phyloP scores from a whole-genome alignment of 1,140 invertebrate species.

The Adoxophyes honmai region DNA sequence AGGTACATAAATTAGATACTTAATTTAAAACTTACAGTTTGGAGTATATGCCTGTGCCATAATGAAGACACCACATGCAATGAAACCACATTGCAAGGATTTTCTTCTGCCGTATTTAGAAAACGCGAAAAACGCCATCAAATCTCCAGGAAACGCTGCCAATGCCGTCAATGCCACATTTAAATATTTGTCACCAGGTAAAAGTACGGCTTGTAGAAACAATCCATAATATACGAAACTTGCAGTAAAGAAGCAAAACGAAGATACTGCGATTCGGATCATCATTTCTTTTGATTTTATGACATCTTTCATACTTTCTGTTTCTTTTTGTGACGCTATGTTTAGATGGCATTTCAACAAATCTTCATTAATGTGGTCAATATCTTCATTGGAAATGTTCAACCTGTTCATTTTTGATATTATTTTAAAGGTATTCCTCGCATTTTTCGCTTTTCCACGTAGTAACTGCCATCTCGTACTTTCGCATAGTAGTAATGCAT shows the following conservation, averaged over 20 bases:
- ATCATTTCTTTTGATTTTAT: slow-evolving; percentile 54
- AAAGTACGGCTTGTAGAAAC: slow-evolving; percentile 84
- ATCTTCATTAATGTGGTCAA: slow-evolving; percentile 36
- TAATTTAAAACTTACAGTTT: slow-evolving; percentile 57
- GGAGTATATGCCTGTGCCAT: slow-evolving; percentile 43
- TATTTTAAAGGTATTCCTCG: slow-evolving; percentile 41
- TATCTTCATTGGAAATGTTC: slow-evolving; percentile 36
- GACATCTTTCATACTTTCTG: slow-evolving; percentile 50
- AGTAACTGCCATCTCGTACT: slow-evolving; percentile 60
- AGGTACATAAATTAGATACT: too few species aligned
- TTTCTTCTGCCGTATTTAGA: slow-evolving; percentile 79
- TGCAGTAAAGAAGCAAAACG: slow-evolving; percentile 82
- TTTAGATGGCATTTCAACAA: slow-evolving; percentile 47
- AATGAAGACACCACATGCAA: slow-evolving; percentile 73
- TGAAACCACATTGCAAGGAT: slow-evolving; percentile 77
- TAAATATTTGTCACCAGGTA: slow-evolving; percentile 83
- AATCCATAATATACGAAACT: slow-evolving; percentile 88
- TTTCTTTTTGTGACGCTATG: slow-evolving; percentile 45
- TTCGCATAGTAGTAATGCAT: slow-evolving; percentile 42
- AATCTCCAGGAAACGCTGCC: slow-evolving; percentile 84
- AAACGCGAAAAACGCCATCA: slow-evolving; percentile 79
- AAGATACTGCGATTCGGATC: slow-evolving; percentile 50
- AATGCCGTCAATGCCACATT: slow-evolving; percentile 82
- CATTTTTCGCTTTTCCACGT: slow-evolving; percentile 42
- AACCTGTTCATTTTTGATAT: slow-evolving; percentile 48